These are phyloP conservation scores for Ahaetulla prasina DNA, from an alignment of 2,113 vertebrate genomes.

Conservation along the genomic window DNA sequence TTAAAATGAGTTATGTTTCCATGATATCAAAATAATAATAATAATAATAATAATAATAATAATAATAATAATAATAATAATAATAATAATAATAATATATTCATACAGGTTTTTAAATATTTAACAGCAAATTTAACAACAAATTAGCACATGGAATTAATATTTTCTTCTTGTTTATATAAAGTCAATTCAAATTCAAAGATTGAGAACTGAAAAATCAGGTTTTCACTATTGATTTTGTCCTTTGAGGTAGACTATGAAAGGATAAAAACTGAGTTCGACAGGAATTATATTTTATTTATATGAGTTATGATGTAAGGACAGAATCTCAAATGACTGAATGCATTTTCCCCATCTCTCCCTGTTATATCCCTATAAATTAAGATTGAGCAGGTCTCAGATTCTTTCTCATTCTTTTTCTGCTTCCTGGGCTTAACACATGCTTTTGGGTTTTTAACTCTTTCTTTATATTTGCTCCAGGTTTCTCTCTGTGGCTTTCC, in stretches of 20 bases:
- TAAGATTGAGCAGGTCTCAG: not conserved
- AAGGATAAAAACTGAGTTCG: not conserved
- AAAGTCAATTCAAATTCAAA: not conserved
- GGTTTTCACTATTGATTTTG: not conserved
- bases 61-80: too few species aligned
- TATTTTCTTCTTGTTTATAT: not conserved
- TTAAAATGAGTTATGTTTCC: not conserved
- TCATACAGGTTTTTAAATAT: not conserved
- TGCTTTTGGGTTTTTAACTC: not conserved
- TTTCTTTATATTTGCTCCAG: not conserved
- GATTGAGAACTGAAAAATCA: not conserved
- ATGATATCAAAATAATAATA: not conserved
- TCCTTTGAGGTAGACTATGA: not conserved
- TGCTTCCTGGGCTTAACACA: not conserved
- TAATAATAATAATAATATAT: not conserved
- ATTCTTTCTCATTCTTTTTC: not conserved
- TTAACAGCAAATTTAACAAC: not conserved
- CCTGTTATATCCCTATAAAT: not conserved
- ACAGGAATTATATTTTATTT: not conserved
- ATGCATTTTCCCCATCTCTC: not conserved
- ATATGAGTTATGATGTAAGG: not conserved
- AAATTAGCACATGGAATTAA: not conserved
- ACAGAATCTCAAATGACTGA: not conserved
- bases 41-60: too few species aligned
- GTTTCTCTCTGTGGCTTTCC: not conserved